Evolutionary conservation across 2,888 invertebrate species (phyloP), one percentile per base, ranked within the genome.

Genomic region (Cephus sareptanus): DNA sequence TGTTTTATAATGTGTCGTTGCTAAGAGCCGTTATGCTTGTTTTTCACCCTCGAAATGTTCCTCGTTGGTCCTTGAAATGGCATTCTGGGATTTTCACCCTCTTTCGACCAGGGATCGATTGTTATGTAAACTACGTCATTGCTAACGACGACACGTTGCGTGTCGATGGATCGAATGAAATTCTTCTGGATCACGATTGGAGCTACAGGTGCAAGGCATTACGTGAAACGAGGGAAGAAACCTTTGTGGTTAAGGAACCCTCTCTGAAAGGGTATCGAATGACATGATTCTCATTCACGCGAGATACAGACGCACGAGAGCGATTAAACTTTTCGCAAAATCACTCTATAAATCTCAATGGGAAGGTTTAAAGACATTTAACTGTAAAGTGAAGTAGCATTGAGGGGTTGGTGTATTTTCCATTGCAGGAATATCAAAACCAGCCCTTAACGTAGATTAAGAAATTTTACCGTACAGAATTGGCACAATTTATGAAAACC

Each of bases 71-170:
- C 34, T 34, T 15, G n/a, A 13, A 74, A 40, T 15, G 40, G 40
- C 40, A 23, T 23, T 56, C 23, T 9, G 23, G 40, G 1, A 74
- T 23, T 34, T 74, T 34, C 35, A 74, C 12, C 35, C 74, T 34
- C 74, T n/a, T 74, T 9, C 34, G 74, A 33, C 11, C 23, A n/a
- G 3, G 30, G 11, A n/a, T 33, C 37, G 74, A 74, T 74, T 74
- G n/a, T 34, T 34, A 74, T 34, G 74, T 74, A 74, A 74, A 74
- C 35, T 23, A 35, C 34, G 74, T 74, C 74, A 34, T 23, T 74
- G 13, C 34, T 33, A 30, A 11, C 23, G 12, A 23, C 34, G 74
- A 34, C 34, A 30, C 34, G 74, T 34, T 11, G 37, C 74, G 74
- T 11, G 74, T 34, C 35, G 74, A 23, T n/a, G 35, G 74, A n/a